Evolutionary conservation across 2,797 vertebrate species (phyloP).

Genomic region (Varecia variegata): DNA sequence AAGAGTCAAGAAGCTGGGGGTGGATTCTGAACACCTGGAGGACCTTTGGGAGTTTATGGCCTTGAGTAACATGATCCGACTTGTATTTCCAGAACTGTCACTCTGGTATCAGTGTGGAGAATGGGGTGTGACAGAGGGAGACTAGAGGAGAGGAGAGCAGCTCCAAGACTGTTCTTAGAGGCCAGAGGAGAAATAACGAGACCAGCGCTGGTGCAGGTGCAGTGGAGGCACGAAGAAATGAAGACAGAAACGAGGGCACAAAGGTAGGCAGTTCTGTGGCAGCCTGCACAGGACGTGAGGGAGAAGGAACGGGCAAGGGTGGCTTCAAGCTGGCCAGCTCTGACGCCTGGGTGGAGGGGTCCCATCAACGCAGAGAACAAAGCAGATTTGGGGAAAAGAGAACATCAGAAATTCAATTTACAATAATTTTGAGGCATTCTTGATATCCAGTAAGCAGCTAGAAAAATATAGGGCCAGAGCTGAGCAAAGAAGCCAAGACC

Average conservation of each 20-base stretch:
- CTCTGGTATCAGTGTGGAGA: neutral
- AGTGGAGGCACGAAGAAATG: neutral
- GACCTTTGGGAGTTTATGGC: neutral
- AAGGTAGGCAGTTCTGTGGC: neutral
- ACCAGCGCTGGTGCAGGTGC: neutral
- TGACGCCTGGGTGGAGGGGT: neutral
- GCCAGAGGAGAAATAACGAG: neutral
- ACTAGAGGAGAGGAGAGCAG: neutral
- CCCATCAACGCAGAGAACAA: neutral
- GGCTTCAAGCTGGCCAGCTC: neutral
- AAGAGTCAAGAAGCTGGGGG: neutral
- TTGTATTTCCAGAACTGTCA: neutral
- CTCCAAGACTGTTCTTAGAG: neutral
- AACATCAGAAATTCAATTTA: neutral
- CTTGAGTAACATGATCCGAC: neutral
- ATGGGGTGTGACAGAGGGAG: neutral
- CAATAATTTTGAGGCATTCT: neutral
- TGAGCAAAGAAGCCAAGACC: neutral
- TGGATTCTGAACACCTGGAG: neutral
- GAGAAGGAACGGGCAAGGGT: neutral
- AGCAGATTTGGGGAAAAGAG: neutral
- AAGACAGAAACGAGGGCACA: neutral
- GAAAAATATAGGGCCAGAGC: neutral
- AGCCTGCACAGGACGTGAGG: accelerated
- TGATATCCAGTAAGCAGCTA: neutral